A percentile compares a stretch with the other conserved stretches of the same genome.
Conservation (phyloP, 2,113 vertebrate species). For the Gila orcuttii region DNA sequence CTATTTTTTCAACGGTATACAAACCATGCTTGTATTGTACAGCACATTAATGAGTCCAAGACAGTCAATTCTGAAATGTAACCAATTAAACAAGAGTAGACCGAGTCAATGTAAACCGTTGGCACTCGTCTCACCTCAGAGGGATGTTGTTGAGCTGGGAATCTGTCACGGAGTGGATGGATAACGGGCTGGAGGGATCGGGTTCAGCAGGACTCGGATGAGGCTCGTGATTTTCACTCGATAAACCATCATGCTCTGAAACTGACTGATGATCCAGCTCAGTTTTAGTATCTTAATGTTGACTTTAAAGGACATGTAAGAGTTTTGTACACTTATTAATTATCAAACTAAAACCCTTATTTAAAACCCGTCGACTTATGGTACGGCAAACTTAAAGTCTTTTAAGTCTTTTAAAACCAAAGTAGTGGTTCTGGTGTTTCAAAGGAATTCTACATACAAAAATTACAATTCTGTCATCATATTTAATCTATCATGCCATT, state of each 20-base stretch:
- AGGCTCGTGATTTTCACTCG: not conserved
- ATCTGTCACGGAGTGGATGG: conserved; percentile 67
- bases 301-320: not conserved
- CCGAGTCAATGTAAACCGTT: not conserved
- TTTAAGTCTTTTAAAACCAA: not conserved
- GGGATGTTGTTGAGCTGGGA: conserved; percentile 72
- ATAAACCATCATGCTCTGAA: not conserved
- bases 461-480: not conserved
- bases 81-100: not conserved
- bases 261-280: not conserved
- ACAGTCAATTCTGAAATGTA: not conserved
- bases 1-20: too few species aligned
- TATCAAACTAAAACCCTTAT: not conserved
- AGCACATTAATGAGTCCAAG: not conserved
- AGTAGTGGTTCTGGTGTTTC: not conserved
- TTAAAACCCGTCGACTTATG: not conserved
- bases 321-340: not conserved
- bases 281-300: not conserved
- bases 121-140: conserved; percentile 58
- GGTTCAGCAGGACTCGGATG: not conserved
- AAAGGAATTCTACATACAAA: not conserved
- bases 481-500: not conserved
- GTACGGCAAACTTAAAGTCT: not conserved
- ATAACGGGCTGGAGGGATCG: conserved; percentile 44
- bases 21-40: not conserved